Conservation (phyloP, 2,888 invertebrate species). For the Dinocampus coccinellae region DNA sequence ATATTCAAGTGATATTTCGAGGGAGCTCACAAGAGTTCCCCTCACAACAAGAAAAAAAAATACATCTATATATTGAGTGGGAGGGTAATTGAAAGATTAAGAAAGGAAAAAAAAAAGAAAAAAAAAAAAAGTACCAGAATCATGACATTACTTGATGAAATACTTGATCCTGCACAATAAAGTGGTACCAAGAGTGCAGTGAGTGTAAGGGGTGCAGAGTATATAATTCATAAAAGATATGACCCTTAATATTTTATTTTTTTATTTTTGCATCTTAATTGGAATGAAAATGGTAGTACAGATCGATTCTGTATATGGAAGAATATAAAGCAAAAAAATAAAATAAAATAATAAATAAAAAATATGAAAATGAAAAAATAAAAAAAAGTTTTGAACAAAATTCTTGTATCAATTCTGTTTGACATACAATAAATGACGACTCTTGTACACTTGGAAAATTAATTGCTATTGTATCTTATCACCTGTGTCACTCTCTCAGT, state of each 20-base stretch:
- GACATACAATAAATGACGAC: neutral
- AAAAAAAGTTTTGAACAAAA: neutral
- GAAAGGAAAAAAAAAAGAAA: neutral
- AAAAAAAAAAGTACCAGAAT: neutral
- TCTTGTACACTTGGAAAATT: neutral
- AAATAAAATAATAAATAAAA: no score
- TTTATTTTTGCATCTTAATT: slow-evolving; percentile 6
- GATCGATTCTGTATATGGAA: no score
- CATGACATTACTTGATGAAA: slow-evolving; percentile 44
- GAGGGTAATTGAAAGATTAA: no score
- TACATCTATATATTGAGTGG: no score
- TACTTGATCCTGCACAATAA: slow-evolving; percentile 47
- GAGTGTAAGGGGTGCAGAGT: neutral
- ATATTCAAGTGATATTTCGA: no score
- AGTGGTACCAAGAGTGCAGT: slow-evolving; percentile 34
- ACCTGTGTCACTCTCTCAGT: no score
- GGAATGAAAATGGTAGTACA: slow-evolving; percentile 9
- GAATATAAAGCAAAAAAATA: no score
- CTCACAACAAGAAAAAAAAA: no score
- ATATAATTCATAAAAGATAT: neutral
- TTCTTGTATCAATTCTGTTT: neutral
- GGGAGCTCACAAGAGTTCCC: no score
- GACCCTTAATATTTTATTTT: neutral
- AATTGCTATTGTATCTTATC: slow-evolving; percentile 2
- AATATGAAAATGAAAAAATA: neutral